Percentiles rank a stretch among this genome's conserved stretches.
These are phyloP conservation scores for Metallyticus violacea DNA, from an alignment of 2,888 invertebrate species.

Conservation along the genomic window DNA sequence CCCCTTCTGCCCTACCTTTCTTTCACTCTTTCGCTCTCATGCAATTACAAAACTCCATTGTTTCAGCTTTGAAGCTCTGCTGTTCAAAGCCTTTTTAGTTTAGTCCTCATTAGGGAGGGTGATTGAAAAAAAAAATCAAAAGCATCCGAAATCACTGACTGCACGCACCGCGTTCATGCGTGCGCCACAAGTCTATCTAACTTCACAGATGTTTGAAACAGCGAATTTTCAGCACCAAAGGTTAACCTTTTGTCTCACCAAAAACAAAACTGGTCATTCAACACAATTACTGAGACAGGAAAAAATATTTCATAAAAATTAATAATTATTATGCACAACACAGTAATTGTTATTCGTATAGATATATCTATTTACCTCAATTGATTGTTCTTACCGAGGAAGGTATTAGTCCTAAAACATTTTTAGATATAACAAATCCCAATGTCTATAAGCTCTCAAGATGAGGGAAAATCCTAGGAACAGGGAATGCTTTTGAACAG, in stretches of 20 bases:
- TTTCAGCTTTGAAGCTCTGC: background rate
- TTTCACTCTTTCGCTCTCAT: background rate
- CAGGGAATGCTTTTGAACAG: no score
- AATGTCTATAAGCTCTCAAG: no score
- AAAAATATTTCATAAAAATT: no score
- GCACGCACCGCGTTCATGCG: background rate
- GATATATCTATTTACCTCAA: no score
- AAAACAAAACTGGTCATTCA: no score
- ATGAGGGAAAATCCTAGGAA: no score
- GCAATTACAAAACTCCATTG: background rate
- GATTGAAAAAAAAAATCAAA: background rate
- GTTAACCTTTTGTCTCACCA: background rate
- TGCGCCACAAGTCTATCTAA: background rate
- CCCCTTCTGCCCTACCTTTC: background rate
- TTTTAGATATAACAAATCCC: no score
- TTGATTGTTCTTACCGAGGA: no score
- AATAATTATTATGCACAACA: no score
- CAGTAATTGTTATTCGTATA: no score
- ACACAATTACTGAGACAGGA: no score
- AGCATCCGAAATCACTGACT: background rate
- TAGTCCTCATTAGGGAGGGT: background rate
- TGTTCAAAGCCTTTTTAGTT: background rate
- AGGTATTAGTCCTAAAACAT: no score
- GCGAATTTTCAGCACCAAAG: background rate
- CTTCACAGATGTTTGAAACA: background rate